Conservation (phyloP, 2,888 invertebrate genomes). For the Patella ulyssiponensis region DNA sequence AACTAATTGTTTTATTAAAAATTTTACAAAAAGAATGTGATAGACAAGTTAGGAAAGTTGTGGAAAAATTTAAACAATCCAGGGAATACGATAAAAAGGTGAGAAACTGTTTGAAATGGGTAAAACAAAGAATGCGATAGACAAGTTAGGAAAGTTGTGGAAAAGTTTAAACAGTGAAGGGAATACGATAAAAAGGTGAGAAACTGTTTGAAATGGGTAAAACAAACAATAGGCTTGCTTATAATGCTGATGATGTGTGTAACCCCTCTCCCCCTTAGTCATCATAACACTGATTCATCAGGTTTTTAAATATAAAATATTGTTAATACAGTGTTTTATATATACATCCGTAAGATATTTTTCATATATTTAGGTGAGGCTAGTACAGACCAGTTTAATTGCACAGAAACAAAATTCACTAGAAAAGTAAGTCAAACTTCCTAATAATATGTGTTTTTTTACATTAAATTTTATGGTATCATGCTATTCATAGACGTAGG, state of each 20-base stretch:
- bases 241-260: not conserved
- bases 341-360: too few species aligned
- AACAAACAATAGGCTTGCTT: not conserved
- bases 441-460: not conserved
- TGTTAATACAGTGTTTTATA: too few species aligned
- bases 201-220: not conserved
- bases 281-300: too few species aligned
- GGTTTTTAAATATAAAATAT: too few species aligned
- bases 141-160: constrained; percentile 77
- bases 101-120: constrained; percentile 18
- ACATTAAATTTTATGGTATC: too few species aligned
- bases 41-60: constrained; percentile 76
- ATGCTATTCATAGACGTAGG: too few species aligned
- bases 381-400: constrained; percentile 62
- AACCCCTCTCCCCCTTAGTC: too few species aligned
- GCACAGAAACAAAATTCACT: constrained; percentile 54
- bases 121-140: constrained; percentile 75
- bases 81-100: constrained; percentile 79
- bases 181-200: constrained; percentile 77
- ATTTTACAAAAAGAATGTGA: constrained; percentile 81
- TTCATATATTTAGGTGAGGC: constrained; percentile 53
- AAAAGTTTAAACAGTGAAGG: constrained; percentile 82
- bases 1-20: constrained; percentile 80
- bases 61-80: constrained; percentile 82
- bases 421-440: constrained; percentile 57